These are phyloP conservation scores for Xylophagus ater DNA, from an alignment of 2,888 invertebrate species.

Conservation along the genomic window DNA sequence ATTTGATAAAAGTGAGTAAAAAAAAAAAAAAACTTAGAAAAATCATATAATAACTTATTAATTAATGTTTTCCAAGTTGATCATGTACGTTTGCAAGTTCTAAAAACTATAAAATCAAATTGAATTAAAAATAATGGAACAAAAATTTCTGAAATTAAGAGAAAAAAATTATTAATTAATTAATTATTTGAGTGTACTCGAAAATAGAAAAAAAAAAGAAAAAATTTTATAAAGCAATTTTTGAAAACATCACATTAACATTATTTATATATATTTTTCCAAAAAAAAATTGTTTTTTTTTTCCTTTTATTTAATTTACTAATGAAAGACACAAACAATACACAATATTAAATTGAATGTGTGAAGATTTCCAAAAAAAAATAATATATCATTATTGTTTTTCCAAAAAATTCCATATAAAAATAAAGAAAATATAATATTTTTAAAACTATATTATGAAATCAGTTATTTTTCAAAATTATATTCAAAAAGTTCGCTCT, in stretches of 20 bases:
- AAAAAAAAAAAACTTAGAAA: slow-evolving; percentile 4
- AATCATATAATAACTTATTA: not conserved
- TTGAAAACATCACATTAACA: slow-evolving; percentile 8
- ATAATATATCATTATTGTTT: not conserved
- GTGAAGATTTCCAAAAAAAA: slow-evolving; percentile 5
- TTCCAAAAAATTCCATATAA: not conserved
- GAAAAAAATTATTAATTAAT: not conserved
- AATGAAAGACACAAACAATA: slow-evolving; percentile 16
- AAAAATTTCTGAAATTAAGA: not conserved
- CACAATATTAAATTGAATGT: slow-evolving; percentile 14
- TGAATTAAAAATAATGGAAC: too few relatives aligned
- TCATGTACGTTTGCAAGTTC: slow-evolving; percentile 16
- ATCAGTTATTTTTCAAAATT: too few relatives aligned
- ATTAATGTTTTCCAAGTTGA: slow-evolving; percentile 13
- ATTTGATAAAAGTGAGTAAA: too few relatives aligned
- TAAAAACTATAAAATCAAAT: too few relatives aligned
- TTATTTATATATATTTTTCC: too few relatives aligned
- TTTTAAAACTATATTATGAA: slow-evolving; percentile 2
- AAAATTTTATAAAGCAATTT: slow-evolving; percentile 10
- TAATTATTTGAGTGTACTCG: slow-evolving; percentile 17
- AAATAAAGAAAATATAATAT: too few relatives aligned
- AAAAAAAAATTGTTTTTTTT: slow-evolving; percentile 1
- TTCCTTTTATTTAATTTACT: slow-evolving; percentile 5
- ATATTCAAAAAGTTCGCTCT: too few relatives aligned
- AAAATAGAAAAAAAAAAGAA: too few relatives aligned